phyloP scores from a whole-genome alignment of 1,140 invertebrate genomes.

The Zaprionus kolodkinae region DNA sequence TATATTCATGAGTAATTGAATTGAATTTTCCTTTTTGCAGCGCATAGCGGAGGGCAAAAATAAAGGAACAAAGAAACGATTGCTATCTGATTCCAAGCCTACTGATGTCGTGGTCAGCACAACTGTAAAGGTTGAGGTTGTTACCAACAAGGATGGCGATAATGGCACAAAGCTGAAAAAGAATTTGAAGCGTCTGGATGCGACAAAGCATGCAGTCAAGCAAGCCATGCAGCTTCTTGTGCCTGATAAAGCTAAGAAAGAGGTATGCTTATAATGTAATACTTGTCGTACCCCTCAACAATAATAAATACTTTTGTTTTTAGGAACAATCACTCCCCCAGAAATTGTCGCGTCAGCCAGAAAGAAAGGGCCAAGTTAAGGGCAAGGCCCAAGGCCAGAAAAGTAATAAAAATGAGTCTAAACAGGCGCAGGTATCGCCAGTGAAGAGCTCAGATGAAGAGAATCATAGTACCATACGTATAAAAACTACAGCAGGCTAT shows the following conservation, averaged over 20 bases:
- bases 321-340: slow-evolving; percentile 49
- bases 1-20: neutral
- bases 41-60: slow-evolving; percentile 25
- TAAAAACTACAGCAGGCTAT: slow-evolving; percentile 60
- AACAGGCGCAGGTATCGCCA: slow-evolving; percentile 33
- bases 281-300: neutral
- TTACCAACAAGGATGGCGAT: neutral
- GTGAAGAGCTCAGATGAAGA: slow-evolving; percentile 68
- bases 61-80: neutral
- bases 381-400: slow-evolving; percentile 12
- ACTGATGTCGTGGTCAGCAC: neutral
- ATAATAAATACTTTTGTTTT: neutral
- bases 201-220: slow-evolving; percentile 50
- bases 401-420: slow-evolving; percentile 30
- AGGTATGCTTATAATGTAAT: slow-evolving; percentile 21
- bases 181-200: slow-evolving; percentile 57
- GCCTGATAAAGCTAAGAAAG: slow-evolving; percentile 16
- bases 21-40: slow-evolving; percentile 14
- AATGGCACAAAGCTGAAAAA: slow-evolving; percentile 37
- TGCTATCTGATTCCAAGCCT: neutral
- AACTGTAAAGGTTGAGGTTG: neutral
- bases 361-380: neutral
- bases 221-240: slow-evolving; percentile 47
- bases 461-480: slow-evolving; percentile 28
- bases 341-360: slow-evolving; percentile 49